Base-by-base conservation (phyloP, 92 coral and sea anemone species). In the Blastomussa wellsi region DNA sequence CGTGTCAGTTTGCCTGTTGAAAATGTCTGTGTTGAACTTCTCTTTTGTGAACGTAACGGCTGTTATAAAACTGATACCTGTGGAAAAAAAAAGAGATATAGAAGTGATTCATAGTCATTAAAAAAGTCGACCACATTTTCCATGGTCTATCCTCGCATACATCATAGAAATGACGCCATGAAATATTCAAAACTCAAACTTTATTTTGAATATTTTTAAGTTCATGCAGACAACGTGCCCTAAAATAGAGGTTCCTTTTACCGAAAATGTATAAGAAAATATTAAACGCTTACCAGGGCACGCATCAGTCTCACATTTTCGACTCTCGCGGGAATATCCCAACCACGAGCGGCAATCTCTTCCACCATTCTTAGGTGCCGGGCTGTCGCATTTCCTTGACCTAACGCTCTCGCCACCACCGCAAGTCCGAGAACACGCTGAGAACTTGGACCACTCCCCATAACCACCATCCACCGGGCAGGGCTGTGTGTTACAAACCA, bases 381-480 rank as follows among this genome's bases (percentile, higher is more conserved):
- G 98, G 38, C 85, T 86, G 0, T 80, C 80, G 69, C 98, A 95
- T 16, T 70, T 76, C 78, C 98, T 87, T 60, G 83, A 64, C 70
- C 98, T 91, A 11, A 41, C 72, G 53, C 77, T 88, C 14, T 85
- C 77, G 13, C 98, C 98, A 66, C 79, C 89, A 49, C 94, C 95
- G 65, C 98, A 95, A 14, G 93, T 84, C 84, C 55, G 79, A 42
- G 93, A 69, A 52, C 98, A 95, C 4, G 84, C 42, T 8, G 85
- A 47, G 71, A 78, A 95, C 14, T 69, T 31, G 16, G 93, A 87
- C 98, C 98, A 95, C n/a, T 80, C 75, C 14, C 92, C 76, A 76
- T 94, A 96, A 0, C 88, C 92, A 4, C 98, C 98, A 38, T 94
- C 86, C 59, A 96, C 78, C 6, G 98, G 98, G 51, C 98, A 96